Evolutionary conservation across 2,113 vertebrate genomes (phyloP), one percentile per base, ranked within the genome.

Genomic region (Sardina pilchardus): DNA sequence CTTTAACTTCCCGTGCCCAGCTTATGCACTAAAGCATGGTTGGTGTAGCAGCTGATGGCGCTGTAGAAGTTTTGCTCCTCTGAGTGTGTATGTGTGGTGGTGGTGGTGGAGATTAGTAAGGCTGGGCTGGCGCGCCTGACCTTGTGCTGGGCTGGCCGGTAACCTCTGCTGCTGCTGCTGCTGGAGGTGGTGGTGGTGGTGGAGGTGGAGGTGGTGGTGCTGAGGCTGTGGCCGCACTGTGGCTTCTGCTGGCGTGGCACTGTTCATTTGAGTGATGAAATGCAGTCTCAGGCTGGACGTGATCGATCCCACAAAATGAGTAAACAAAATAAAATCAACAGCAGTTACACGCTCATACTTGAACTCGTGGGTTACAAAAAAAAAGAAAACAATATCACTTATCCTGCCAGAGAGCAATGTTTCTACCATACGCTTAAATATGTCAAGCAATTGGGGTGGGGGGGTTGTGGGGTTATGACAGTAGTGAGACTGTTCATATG

Each of bases 231-330:
- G 39, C n/a, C n/a, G n/a, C n/a, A 8, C n/a, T 26, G 19, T 67
- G 63, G n/a, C n/a, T 30, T 67, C n/a, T 71, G 63, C 63, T 71
- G 63, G 26, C 63, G 63, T 10, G 16, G 63, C 63, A 71, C 26
- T 71, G 7, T 71, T 30, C 63, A 71, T 56, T 53, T 83, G 67
- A 81, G 16, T 56, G 63, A 83, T 83, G 82, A 83, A 86, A 84
- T 59, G 14, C 12, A 34, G 21, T 86, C 59, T 24, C 56, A 48
- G 30, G 44, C 85, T n/a, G 63, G 63, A 86, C 81, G 43, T 82
- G 71, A 86, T 83, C 85, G 78, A 78, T 86, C 36, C 42, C 19
- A 67, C 12, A 44, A 83, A 83, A 75, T 26, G 47, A 39, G 53
- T 48, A 56, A 86, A n/a, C 30, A 80, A 26, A 78, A 36, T 83